Percentiles rank a stretch among this genome's conserved stretches.
These are phyloP conservation scores for Tetramorium bicarinatum DNA, from an alignment of 2,888 invertebrate species.

Conservation along the genomic window DNA sequence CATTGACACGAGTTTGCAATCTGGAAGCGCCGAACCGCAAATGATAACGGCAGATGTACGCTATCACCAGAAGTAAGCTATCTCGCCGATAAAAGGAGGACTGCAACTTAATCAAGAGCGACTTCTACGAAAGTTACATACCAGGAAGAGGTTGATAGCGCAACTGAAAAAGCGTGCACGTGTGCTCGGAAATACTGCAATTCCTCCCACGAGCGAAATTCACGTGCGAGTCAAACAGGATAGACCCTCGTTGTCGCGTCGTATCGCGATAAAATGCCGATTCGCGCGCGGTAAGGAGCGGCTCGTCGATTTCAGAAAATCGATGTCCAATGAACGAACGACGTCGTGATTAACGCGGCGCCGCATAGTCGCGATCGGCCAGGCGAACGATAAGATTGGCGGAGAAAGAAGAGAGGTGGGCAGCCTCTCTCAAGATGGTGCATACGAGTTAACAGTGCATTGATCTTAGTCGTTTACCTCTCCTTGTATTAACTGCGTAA, in stretches of 20 bases:
- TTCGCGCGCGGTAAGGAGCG: not conserved
- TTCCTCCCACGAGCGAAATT: conserved; percentile 46
- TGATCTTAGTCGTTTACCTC: not conserved
- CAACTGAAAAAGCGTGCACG: conserved; percentile 13
- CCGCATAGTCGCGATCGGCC: conserved; percentile 61
- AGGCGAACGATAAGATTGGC: conserved; percentile 34
- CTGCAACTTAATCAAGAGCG: conserved; percentile 6
- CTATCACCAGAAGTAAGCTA: conserved; percentile 41
- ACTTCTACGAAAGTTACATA: conserved; percentile 61
- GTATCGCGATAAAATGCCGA: not conserved
- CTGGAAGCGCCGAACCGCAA: not conserved
- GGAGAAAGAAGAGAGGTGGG: conserved; percentile 39
- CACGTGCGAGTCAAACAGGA: conserved; percentile 6
- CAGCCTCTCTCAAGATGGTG: conserved; percentile 32
- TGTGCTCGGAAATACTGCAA: conserved; percentile 20
- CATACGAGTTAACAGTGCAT: conserved; percentile 17
- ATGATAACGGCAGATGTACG: conserved; percentile 23
- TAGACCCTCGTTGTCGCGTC: not conserved
- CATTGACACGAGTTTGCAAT: not conserved
- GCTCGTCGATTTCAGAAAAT: conserved; percentile 31
- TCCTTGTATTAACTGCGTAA: not conserved
- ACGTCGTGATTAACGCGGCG: conserved; percentile 68
- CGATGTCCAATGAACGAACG: conserved; percentile 46
- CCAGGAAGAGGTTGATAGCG: conserved; percentile 56
- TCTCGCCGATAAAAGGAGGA: conserved; percentile 17